A percentile compares a stretch with the other conserved stretches of the same genome.
phyloP scores from a whole-genome alignment of 2,797 vertebrate species.

The Semaprochilodus insignis region DNA sequence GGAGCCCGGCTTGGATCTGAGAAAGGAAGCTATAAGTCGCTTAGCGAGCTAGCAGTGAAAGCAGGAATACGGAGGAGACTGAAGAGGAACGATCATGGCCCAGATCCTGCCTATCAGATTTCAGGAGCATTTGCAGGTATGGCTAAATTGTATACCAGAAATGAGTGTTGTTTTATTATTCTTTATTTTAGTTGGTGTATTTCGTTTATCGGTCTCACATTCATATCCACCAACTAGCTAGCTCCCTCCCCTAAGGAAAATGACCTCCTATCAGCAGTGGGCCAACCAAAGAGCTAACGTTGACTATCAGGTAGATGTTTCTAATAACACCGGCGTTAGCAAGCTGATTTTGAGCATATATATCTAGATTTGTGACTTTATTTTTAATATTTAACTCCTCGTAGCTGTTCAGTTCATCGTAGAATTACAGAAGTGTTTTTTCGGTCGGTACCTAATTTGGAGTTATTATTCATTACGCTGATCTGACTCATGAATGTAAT shows the following conservation, averaged over 20 bases:
- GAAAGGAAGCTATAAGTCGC: slow-evolving; percentile 65
- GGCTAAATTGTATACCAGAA: neutral
- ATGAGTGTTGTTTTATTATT: neutral
- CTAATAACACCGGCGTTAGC: no score
- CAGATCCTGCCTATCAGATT: slow-evolving; percentile 94
- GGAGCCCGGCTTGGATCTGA: slow-evolving; percentile 73
- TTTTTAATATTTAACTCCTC: neutral
- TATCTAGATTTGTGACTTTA: neutral
- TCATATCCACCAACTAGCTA: neutral
- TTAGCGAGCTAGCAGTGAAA: slow-evolving; percentile 75
- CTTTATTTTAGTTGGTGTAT: neutral
- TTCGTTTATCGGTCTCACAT: neutral
- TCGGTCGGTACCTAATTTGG: neutral
- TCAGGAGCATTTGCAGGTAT: slow-evolving; percentile 95
- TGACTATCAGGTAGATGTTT: neutral
- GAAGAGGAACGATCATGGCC: slow-evolving; percentile 86
- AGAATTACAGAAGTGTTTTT: neutral
- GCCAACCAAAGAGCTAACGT: neutral
- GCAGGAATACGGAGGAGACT: slow-evolving; percentile 76
- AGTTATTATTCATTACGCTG: neutral
- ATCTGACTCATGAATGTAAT: neutral
- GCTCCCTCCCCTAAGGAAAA: slow-evolving; percentile 10
- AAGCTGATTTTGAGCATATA: neutral
- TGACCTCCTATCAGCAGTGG: slow-evolving; percentile 29
- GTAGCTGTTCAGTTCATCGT: neutral